These are phyloP conservation scores for Ichneumoninae sp. DNA, from an alignment of 2,888 invertebrate species.

Conservation along the genomic window DNA sequence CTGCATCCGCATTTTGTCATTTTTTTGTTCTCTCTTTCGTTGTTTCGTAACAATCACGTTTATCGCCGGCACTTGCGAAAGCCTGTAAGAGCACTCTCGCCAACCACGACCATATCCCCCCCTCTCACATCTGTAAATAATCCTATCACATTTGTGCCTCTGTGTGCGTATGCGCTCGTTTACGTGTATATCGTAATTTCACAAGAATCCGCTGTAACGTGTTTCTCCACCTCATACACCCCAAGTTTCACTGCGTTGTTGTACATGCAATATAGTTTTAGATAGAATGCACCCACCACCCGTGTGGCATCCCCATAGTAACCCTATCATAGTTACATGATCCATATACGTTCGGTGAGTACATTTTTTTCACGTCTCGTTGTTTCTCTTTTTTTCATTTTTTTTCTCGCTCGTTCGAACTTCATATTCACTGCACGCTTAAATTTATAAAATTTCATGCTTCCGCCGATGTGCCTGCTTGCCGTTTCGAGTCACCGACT, in stretches of 20 bases:
- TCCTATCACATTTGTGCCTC: conserved; percentile 12
- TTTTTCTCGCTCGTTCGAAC: conserved; percentile 22
- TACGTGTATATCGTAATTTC: conserved; percentile 17
- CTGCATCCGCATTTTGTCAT: conserved; percentile 79
- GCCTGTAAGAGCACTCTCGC: conserved; percentile 15
- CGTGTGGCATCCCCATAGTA: conserved; percentile 78
- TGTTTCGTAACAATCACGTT: conserved; percentile 34
- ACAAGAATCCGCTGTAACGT: conserved; percentile 7
- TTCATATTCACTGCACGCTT: conserved; percentile 49
- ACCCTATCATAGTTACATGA: conserved; percentile 78
- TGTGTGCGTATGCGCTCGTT: conserved; percentile 33
- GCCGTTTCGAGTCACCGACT: conserved; percentile 50
- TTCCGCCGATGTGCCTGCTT: conserved; percentile 58
- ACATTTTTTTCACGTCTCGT: conserved; percentile 76
- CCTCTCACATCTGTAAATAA: conserved; percentile 48
- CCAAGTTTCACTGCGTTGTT: conserved; percentile 65
- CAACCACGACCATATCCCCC: conserved; percentile 25
- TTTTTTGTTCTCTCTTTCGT: conserved; percentile 72
- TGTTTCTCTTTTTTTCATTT: conserved; percentile 12
- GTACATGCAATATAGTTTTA: conserved; percentile 68
- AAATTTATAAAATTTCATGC: conserved; percentile 49
- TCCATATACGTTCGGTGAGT: conserved; percentile 79
- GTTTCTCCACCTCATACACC: background rate
- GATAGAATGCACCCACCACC: conserved; percentile 72
- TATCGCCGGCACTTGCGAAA: conserved; percentile 53